phyloP scores from a whole-genome alignment of 2,113 vertebrate species.

The Catharus bicknelli region DNA sequence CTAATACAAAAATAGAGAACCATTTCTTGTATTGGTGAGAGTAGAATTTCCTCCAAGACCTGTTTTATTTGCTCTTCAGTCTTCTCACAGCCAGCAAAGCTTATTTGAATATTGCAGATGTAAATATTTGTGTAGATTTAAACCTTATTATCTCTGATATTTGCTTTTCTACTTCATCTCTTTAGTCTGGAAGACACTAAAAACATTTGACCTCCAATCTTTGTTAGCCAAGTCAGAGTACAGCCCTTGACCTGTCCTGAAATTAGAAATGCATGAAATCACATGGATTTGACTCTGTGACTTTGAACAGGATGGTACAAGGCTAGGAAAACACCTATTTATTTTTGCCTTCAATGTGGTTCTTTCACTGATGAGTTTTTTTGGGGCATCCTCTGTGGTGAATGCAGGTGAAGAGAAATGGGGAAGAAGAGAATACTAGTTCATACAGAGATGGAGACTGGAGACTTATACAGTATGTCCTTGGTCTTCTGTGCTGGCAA shows the following conservation, averaged over 20 bases:
- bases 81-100: neutral
- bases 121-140: neutral
- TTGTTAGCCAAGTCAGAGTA: neutral
- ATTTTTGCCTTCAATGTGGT: neutral
- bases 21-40: neutral
- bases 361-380: neutral
- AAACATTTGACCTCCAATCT: neutral
- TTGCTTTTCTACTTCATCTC: neutral
- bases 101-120: neutral
- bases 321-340: neutral
- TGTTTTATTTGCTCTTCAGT: neutral
- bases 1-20: accelerated
- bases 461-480: neutral
- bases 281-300: neutral
- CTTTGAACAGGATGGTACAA: neutral
- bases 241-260: neutral
- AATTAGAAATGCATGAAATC: neutral
- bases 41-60: neutral
- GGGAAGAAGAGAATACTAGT: accelerated
- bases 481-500: neutral
- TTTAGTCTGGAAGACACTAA: neutral
- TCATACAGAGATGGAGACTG: neutral
- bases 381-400: accelerated
- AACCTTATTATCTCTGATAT: neutral
- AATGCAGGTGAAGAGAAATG: neutral